Base-by-base conservation (phyloP, 2,113 vertebrate genomes). In the Vidua macroura region DNA sequence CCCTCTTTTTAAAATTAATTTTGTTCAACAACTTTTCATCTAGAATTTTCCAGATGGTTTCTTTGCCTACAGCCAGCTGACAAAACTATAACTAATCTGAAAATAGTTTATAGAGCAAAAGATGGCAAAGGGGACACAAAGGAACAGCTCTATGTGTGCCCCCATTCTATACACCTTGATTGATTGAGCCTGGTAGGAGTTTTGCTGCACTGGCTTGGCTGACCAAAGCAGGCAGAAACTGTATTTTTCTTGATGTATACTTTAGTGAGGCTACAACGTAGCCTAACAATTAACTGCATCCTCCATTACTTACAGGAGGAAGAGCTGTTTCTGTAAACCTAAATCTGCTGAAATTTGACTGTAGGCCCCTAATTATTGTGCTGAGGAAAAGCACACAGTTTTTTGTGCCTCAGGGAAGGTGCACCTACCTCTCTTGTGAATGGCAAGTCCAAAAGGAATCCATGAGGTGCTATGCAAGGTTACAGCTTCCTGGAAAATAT, bases 21-120 rank as follows among this genome's bases (percentile, higher is more conserved):
- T 86, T 79, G 9, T 37, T 77, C 27, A 78, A 3, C 5, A 20
- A 59, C 20, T 44, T 33, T 91, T 86, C 7, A 41, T 12, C 48
- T 49, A 13, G 60, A 62, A 35, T 73, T 89, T 76, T 67, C 7
- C 48, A 64, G 25, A 51, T 59, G 21, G 16, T 55, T 95, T 74
- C 23, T 74, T 81, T 91, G 27, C 37, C 81, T 92, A 41, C 21
- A 72, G 67, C 41, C 73, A 92, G 31, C 51, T 94, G 67, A 74
- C 43, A 86, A 89, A 64, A 56, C 69, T 92, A 15, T 91, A 94
- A 95, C 89, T 95, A 96, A 92, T 83, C 53, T 91, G 64, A 55
- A 95, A 77, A 77, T 83, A 95, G 93, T 96, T 96, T 91, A 31
- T 37, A 52, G 46, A 27, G 25, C 75, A 53, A 59, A 46, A 55